Base-by-base conservation (phyloP, 2,888 invertebrate species). In the Meganola albula region DNA sequence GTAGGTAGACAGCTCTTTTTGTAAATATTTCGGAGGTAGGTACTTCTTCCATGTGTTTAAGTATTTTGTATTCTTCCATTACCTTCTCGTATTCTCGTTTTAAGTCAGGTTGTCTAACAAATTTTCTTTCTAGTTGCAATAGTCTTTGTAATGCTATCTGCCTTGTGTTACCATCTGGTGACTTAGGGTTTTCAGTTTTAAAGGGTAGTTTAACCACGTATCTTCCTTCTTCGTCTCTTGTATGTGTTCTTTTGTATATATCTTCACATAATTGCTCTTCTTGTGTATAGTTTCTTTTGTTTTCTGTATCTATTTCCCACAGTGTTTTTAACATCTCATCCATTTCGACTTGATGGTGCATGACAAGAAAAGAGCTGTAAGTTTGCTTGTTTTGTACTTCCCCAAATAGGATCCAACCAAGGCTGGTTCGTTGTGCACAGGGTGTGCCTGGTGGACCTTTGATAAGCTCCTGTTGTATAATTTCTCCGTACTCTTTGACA, bases 301-400 rank as follows among this genome's bases (percentile, higher is more conserved):
- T n/a, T n/a, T 13, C 27, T 48, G 44, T 43, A n/a, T 53, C 48
- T 20, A 46, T 43, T 12, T 53, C 49, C 49, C 49, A 49, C 16
- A 53, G 48, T 21, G 26, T n/a, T 26, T 40, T 40, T 0, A 47
- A 26, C 29, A 45, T 29, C 27, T 45, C 37, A 35, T 52, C 49
- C 0, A 35, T 24, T 14, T 48, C 44, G 11, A 44, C 2, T 12
- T 44, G 36, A 2, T 32, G 36, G 11, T 46, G 40, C 16, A 31
- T 33, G 23, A 44, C 44, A 7, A 44, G n/a, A n/a, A n/a, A n/a
- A n/a, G n/a, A n/a, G n/a, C n/a, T n/a, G n/a, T n/a, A n/a, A n/a
- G n/a, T n/a, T n/a, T 41, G 32, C 24, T 41, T 39, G 37, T 42
- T 29, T n/a, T n/a, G 16, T 11, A 37, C 32, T 23, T 23, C 40